Percentiles rank a stretch among this genome's conserved stretches.
Conservation (phyloP, 2,113 vertebrate species). For the Equus quagga region DNA sequence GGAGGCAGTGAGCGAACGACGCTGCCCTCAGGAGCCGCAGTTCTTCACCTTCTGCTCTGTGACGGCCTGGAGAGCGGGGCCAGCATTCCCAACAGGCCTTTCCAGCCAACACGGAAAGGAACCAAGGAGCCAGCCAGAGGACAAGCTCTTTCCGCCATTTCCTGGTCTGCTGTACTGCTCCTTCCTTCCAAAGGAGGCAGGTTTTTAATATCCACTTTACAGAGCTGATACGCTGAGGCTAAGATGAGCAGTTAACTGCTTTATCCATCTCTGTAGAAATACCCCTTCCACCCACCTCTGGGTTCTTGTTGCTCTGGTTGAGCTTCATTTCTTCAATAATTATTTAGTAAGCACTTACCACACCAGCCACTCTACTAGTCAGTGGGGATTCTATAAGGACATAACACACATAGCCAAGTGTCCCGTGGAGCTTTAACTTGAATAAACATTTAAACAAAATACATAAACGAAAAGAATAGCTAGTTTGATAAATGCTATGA, state of each 20-base stretch:
- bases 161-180: background rate
- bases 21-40: rapidly evolving
- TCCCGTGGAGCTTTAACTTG: background rate
- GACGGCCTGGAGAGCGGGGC: background rate
- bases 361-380: background rate
- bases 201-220: background rate
- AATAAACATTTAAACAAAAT: background rate
- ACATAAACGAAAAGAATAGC: background rate
- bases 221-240: background rate
- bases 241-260: background rate
- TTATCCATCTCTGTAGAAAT: background rate
- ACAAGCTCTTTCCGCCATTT: background rate
- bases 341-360: background rate
- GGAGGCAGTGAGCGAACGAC: background rate
- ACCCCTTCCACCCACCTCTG: background rate
- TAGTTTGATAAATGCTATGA: background rate
- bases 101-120: background rate
- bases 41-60: background rate
- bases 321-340: background rate
- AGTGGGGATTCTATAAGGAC: background rate
- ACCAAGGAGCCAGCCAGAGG: background rate
- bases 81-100: background rate
- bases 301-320: background rate
- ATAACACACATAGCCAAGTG: background rate
- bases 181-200: background rate